phyloP scores from a whole-genome alignment of 2,888 invertebrate genomes.

The Aphelenchoides bicaudatus region DNA sequence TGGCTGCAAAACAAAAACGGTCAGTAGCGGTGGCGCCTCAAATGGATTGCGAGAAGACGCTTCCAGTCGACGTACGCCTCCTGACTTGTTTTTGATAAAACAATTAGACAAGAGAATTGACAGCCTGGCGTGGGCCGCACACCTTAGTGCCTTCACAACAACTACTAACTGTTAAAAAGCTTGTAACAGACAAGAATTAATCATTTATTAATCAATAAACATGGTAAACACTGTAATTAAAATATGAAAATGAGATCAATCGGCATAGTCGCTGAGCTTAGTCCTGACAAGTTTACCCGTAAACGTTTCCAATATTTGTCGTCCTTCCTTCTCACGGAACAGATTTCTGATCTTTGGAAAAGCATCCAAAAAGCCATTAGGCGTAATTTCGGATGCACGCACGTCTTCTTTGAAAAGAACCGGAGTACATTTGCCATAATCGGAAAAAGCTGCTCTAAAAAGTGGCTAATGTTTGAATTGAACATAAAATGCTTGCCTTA shows the following conservation, averaged over 20 bases:
- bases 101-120: background rate
- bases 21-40: too few relatives aligned
- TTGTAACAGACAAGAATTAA: too few relatives aligned
- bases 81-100: background rate
- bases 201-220: too few relatives aligned
- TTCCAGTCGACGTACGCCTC: too few relatives aligned
- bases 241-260: too few relatives aligned
- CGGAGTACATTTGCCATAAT: too few relatives aligned
- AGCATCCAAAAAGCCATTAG: background rate
- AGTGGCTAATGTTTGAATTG: too few relatives aligned
- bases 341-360: background rate
- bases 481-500: background rate
- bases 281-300: background rate
- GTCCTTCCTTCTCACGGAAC: background rate
- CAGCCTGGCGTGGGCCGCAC: background rate
- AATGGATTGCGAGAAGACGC: too few relatives aligned
- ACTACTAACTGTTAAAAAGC: background rate
- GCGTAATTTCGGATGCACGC: too few relatives aligned
- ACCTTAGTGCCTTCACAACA: background rate
- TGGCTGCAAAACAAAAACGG: too few relatives aligned
- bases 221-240: too few relatives aligned
- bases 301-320: background rate
- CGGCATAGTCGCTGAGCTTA: background rate
- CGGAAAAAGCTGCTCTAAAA: background rate
- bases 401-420: too few relatives aligned